Conservation (phyloP, 2,888 invertebrate genomes). For the Drosophila buzzatii region DNA sequence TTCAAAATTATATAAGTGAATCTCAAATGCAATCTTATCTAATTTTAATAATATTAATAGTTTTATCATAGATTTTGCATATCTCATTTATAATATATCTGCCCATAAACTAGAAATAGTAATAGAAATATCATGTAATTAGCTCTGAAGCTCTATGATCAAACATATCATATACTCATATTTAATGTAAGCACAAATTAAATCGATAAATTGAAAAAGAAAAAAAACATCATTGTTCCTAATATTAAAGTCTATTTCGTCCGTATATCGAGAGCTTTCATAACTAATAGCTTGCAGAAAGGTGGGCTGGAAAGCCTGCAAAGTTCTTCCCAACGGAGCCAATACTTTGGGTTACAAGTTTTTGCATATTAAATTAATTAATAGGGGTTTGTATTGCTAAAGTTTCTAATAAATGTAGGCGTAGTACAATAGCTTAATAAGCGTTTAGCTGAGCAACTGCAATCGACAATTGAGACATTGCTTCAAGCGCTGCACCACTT, state of each 20-base stretch:
- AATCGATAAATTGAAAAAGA: too few relatives aligned
- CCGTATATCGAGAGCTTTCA: neutral
- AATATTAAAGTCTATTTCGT: too few relatives aligned
- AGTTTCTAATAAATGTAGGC: neutral
- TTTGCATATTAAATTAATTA: slow-evolving; percentile 3
- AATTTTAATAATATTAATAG: neutral
- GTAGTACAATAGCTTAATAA: slow-evolving; percentile 15
- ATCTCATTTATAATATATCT: too few relatives aligned
- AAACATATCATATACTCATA: too few relatives aligned
- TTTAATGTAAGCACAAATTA: too few relatives aligned
- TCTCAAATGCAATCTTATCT: neutral
- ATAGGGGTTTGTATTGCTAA: neutral
- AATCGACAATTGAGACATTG: slow-evolving; percentile 47
- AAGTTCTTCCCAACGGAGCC: neutral
- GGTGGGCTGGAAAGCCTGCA: neutral
- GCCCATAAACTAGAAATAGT: neutral
- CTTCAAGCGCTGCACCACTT: slow-evolving; percentile 10
- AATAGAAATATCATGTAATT: neutral
- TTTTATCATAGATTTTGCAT: neutral
- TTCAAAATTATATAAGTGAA: neutral
- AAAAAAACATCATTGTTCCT: too few relatives aligned
- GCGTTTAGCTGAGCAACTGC: slow-evolving; percentile 27
- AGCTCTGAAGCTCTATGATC: neutral
- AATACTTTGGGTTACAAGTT: neutral
- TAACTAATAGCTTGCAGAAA: neutral